Base-by-base conservation (phyloP, 2,888 invertebrate genomes). In the Hydraecia micacea region DNA sequence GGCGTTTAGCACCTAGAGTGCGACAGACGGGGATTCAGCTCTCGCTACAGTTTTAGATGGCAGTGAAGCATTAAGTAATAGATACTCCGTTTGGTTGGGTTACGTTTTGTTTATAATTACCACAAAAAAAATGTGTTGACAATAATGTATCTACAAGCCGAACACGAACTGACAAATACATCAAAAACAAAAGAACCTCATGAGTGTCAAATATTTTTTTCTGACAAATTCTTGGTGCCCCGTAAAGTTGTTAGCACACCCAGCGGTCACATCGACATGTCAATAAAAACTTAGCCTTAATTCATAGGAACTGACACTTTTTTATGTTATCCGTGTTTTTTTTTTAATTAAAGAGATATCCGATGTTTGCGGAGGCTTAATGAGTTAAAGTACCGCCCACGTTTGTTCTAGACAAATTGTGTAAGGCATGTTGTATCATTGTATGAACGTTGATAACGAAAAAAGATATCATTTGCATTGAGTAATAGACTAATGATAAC, bases 261-360 rank as follows among this genome's bases (percentile, higher is more conserved):
- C 78, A 84, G 86, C 91, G 91, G 91, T 89, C 88, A 88, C 90
- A 82, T 89, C 90, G 88, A 86, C 91, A 83, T 90, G 92, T 91
- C 87, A 91, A 92, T 90, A 92, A 82, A 86, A 88, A 89, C 80
- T 82, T 85, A 84, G 87, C 87, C 91, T 92, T 89, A 90, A 93
- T 93, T 92, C 93, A 88, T 87, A 88, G 85, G 89, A 92, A 93
- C 88, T 91, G 88, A 90, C 91, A 92, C 91, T 88, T 89, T 88
- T 87, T 90, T 86, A 81, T 88, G 88, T 90, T 89, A 90, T 91
- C 88, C 87, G 84, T 90, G 90, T 92, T 92, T 90, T 91, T 92
- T 55, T 92, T 92, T 91, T 90, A 91, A 91, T 90, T 84, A 89
- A 88, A 88, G 88, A 90, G 89, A 86, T 90, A 90, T 86, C 79